These are phyloP conservation scores for Osmerus eperlanus DNA, from an alignment of 2,113 vertebrate species.

Conservation along the genomic window DNA sequence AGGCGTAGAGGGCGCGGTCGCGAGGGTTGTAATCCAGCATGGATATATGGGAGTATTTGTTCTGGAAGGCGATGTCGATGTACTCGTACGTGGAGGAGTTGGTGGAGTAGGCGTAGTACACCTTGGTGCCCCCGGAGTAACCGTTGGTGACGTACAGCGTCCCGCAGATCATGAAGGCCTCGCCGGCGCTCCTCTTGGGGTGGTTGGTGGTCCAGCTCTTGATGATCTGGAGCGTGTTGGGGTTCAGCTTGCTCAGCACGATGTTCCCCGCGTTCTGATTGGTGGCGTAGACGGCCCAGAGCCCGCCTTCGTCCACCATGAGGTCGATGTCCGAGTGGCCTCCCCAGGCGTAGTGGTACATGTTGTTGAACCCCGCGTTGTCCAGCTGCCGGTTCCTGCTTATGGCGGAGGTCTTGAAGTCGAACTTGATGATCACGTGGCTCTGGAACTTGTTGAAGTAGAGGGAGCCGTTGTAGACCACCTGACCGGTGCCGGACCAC, in stretches of 20 bases:
- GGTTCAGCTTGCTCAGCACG: constrained; percentile 94
- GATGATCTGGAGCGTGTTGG: constrained; percentile 86
- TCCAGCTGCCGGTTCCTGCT: constrained; percentile 93
- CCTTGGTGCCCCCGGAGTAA: constrained; percentile 95
- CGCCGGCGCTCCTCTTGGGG: constrained; percentile 94
- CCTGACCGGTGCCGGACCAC: constrained; percentile 96
- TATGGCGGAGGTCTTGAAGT: constrained; percentile 89
- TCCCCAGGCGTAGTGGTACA: constrained; percentile 97
- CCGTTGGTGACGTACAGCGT: constrained; percentile 97
- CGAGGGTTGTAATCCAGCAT: constrained; percentile 99
- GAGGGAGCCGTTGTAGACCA: constrained; percentile 97
- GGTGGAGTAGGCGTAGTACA: constrained; percentile 97
- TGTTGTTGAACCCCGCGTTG: constrained; percentile 93
- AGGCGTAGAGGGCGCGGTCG: constrained; percentile 94
- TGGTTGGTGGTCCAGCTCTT: constrained; percentile 96
- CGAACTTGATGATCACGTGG: constrained; percentile 95
- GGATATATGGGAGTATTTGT: constrained; percentile 97
- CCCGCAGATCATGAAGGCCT: constrained; percentile 98
- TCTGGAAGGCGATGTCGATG: constrained; percentile 95
- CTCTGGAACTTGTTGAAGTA: constrained; percentile 99
- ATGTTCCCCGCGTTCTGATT: constrained; percentile 98
- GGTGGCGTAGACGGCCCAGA: constrained; percentile 97
- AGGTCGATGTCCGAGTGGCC: constrained; percentile 98
- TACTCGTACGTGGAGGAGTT: constrained; percentile 98
- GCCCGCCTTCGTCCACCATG: constrained; percentile 94